Evolutionary conservation across 2,888 invertebrate genomes (phyloP).

Genomic region (Caenorhabditis imperialis): DNA sequence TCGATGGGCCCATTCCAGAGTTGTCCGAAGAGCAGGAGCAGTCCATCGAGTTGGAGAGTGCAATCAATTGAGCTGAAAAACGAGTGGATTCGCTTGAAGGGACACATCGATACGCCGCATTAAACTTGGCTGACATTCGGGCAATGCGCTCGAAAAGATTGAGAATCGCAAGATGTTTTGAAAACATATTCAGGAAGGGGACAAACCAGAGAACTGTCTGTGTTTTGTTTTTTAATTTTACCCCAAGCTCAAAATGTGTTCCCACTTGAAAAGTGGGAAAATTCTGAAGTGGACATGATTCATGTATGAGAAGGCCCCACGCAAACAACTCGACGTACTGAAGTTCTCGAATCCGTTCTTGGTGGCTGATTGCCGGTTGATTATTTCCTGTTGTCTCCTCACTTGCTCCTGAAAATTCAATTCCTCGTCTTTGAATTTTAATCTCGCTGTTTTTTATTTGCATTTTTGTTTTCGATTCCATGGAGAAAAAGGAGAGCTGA

Average conservation of each 20-base stretch:
- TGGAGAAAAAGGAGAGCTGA: too few relatives aligned
- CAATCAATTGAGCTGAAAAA: constrained; percentile 72
- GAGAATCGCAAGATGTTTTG: too few relatives aligned
- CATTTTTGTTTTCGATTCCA: not conserved
- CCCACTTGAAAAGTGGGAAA: too few relatives aligned
- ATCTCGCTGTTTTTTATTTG: not conserved
- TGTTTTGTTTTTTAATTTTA: too few relatives aligned
- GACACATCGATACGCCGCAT: constrained; percentile 13
- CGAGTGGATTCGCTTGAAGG: not conserved
- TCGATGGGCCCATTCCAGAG: constrained; percentile 33
- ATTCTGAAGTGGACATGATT: not conserved
- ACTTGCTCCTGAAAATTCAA: constrained; percentile 69
- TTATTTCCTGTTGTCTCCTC: constrained; percentile 67
- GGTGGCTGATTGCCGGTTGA: constrained; percentile 62
- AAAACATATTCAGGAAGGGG: too few relatives aligned
- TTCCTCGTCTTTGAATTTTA: not conserved
- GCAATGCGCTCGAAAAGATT: too few relatives aligned
- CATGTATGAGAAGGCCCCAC: too few relatives aligned
- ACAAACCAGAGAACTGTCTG: too few relatives aligned
- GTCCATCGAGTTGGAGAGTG: constrained; percentile 74
- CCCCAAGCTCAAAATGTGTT: too few relatives aligned
- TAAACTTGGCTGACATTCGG: too few relatives aligned
- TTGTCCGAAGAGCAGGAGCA: constrained; percentile 69
- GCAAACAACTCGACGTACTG: constrained; percentile 62
- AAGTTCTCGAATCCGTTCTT: constrained; percentile 74